Conservation (phyloP, 2,113 vertebrate genomes). For the Cettia cetti region DNA sequence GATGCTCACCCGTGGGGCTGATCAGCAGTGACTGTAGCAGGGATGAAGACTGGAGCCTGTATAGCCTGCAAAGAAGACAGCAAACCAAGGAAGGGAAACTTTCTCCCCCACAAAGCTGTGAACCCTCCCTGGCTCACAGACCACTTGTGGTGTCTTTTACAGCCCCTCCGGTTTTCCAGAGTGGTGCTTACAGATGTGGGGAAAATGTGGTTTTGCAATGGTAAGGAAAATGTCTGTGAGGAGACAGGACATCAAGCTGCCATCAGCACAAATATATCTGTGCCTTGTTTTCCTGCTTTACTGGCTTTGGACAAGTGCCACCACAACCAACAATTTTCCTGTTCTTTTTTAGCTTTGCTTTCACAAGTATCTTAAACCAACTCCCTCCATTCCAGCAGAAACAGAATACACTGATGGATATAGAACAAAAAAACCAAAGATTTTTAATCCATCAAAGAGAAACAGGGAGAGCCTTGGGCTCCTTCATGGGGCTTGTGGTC, state of each 20-base stretch:
- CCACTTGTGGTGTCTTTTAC: background rate
- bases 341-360: background rate
- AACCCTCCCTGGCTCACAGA: background rate
- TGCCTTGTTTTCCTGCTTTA: background rate
- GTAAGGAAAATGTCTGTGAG: background rate
- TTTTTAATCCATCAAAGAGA: background rate
- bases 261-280: background rate
- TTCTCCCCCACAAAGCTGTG: background rate
- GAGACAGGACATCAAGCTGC: background rate
- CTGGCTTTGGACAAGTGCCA: background rate
- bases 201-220: background rate
- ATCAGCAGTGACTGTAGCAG: background rate
- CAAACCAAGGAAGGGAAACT: background rate
- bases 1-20: accelerated
- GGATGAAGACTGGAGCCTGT: background rate
- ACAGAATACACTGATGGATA: background rate
- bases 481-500: background rate
- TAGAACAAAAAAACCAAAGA: background rate
- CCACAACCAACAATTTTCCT: background rate
- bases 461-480: background rate
- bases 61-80: background rate
- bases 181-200: background rate
- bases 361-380: background rate
- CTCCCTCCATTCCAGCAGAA: background rate
- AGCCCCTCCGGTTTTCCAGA: background rate